phyloP scores from a whole-genome alignment of 2,888 invertebrate species.

The Habrosyne pyritoides region DNA sequence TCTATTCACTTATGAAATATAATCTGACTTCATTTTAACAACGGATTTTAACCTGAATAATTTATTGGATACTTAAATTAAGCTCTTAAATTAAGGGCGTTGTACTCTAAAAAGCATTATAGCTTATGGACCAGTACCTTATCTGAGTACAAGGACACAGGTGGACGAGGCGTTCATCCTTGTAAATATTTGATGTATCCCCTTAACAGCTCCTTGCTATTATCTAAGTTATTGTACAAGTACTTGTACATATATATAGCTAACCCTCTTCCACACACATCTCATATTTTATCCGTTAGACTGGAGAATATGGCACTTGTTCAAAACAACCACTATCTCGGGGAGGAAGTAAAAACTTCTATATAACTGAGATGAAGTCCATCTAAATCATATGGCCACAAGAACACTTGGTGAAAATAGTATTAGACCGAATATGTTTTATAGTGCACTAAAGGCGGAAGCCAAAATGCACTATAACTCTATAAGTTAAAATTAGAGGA shows the following conservation, averaged over 20 bases:
- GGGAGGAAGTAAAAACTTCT: slow-evolving; percentile 3
- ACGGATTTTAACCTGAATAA: not conserved
- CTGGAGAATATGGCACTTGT: slow-evolving; percentile 15
- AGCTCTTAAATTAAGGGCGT: slow-evolving; percentile 12
- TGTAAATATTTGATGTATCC: slow-evolving; percentile 74
- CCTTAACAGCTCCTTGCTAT: slow-evolving; percentile 61
- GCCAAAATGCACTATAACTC: not conserved
- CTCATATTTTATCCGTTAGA: slow-evolving; percentile 24
- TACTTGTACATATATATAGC: slow-evolving; percentile 9
- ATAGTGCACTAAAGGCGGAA: not conserved
- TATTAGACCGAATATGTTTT: not conserved
- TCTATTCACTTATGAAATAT: not conserved
- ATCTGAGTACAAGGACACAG: slow-evolving; percentile 57
- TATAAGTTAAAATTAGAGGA: not conserved
- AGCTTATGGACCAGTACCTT: slow-evolving; percentile 44
- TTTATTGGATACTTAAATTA: slow-evolving; percentile 5
- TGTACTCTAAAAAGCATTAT: slow-evolving; percentile 18
- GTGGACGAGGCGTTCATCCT: slow-evolving; percentile 61
- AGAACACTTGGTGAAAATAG: slow-evolving; percentile 2
- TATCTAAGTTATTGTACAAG: slow-evolving; percentile 37
- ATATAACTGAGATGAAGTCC: slow-evolving; percentile 8
- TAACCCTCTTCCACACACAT: slow-evolving; percentile 12
- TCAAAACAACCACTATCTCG: slow-evolving; percentile 8
- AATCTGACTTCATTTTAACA: not conserved
- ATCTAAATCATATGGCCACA: not conserved